Conservation (phyloP, 2,888 invertebrate genomes). For the Brachylomia viminalis region DNA sequence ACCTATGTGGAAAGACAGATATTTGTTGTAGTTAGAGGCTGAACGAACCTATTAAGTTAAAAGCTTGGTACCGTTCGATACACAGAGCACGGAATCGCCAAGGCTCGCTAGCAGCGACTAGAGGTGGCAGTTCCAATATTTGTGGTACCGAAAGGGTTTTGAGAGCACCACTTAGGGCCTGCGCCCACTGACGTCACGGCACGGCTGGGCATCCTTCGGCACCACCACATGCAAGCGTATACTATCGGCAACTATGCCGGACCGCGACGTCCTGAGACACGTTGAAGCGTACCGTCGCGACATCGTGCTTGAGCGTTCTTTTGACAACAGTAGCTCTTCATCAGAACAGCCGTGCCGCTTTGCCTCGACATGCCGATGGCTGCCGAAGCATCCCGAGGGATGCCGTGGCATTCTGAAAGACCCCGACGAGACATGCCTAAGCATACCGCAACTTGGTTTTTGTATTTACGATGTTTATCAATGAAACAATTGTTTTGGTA, state of each 20-base stretch:
- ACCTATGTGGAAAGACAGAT: constrained; percentile 9
- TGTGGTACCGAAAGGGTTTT: not conserved
- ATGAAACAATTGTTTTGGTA: not conserved
- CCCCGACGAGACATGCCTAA: not conserved
- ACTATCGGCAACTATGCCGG: not conserved
- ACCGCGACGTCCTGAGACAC: not conserved
- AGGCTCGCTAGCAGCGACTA: not conserved
- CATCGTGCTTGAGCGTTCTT: not conserved
- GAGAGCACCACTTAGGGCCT: not conserved
- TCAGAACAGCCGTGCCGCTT: not conserved
- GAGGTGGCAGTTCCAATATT: not conserved
- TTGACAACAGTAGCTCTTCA: not conserved
- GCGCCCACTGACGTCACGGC: not conserved
- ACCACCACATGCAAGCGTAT: not conserved
- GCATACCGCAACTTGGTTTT: not conserved
- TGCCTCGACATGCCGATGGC: not conserved
- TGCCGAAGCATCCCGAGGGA: not conserved
- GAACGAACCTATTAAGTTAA: constrained; percentile 36
- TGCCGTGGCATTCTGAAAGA: not conserved
- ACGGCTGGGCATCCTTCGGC: not conserved
- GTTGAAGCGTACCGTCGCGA: not conserved
- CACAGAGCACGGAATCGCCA: not conserved
- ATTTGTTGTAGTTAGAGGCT: constrained; percentile 4
- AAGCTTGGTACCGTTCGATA: constrained; percentile 9
- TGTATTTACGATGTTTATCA: not conserved